Conservation (phyloP, 2,113 vertebrate species). For the Ciconia boyciana region DNA sequence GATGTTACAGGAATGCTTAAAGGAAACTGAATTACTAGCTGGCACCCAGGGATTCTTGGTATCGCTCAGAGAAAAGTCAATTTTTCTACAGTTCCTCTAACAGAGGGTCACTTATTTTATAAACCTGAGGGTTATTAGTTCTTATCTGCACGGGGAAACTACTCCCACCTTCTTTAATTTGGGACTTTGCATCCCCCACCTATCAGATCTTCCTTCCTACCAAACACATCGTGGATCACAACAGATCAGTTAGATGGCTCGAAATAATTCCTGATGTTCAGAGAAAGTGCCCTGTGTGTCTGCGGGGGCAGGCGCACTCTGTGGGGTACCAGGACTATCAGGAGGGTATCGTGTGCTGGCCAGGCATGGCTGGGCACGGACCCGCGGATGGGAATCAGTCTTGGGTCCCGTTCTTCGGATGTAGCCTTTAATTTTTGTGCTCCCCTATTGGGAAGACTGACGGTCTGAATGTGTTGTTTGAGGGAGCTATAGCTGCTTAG, state of each 20-base stretch:
- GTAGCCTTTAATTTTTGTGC: background rate
- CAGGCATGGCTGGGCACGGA: background rate
- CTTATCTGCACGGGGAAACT: background rate
- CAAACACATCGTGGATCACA: background rate
- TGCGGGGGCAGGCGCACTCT: background rate
- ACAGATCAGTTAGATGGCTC: background rate
- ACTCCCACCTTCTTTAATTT: background rate
- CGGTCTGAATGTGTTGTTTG: background rate
- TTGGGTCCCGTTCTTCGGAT: background rate
- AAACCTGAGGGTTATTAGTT: background rate
- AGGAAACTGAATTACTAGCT: background rate
- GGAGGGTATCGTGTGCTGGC: background rate
- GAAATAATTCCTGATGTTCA: background rate
- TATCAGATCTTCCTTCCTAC: background rate
- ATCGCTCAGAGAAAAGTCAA: background rate
- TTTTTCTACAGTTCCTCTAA: background rate
- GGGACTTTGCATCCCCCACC: background rate
- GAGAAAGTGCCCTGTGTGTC: background rate
- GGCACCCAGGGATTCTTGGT: background rate
- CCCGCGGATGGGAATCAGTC: rapidly evolving
- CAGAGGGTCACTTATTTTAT: background rate
- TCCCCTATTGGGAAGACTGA: background rate
- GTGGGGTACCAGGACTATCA: background rate
- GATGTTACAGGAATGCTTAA: background rate
- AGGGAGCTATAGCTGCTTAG: background rate